Conservation (phyloP, 2,888 invertebrate genomes). For the Podabrus alpinus region DNA sequence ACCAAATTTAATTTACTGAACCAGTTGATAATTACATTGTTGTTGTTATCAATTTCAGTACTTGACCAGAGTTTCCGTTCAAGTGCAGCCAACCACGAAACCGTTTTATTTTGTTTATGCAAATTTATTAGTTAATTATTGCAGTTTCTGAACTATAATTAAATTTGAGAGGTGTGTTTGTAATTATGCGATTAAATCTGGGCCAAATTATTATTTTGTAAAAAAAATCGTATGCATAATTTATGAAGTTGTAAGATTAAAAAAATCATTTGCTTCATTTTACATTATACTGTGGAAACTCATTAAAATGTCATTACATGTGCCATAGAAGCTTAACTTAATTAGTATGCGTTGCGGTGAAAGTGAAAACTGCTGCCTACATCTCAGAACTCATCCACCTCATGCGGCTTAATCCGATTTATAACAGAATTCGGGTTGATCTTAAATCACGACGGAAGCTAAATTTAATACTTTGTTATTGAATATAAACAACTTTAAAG, state of each 20-base stretch:
- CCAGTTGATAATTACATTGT: not conserved
- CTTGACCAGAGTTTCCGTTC: not conserved
- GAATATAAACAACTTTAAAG: conserved; percentile 3
- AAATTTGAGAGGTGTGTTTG: not conserved
- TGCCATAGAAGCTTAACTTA: conserved; percentile 19
- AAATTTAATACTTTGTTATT: conserved; percentile 14
- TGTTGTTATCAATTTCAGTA: conserved; percentile 2
- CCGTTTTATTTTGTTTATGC: not conserved
- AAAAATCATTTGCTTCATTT: conserved; percentile 11
- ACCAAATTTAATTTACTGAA: not conserved
- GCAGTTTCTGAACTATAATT: not conserved
- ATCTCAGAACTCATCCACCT: conserved; percentile 26
- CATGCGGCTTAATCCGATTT: conserved; percentile 25
- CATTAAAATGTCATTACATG: conserved; percentile 28
- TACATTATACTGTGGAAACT: conserved; percentile 16
- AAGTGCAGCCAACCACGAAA: not conserved
- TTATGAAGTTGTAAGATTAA: conserved; percentile 3
- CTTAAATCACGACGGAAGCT: conserved; percentile 12
- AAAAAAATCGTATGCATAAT: not conserved
- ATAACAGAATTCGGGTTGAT: conserved; percentile 18
- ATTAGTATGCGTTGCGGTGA: conserved; percentile 25
- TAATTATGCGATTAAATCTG: not conserved
- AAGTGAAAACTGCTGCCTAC: conserved; percentile 27
- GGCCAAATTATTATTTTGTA: not conserved
- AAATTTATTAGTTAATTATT: not conserved